phyloP scores from a whole-genome alignment of 1,140 invertebrate genomes.

The Bombyx mandarina region DNA sequence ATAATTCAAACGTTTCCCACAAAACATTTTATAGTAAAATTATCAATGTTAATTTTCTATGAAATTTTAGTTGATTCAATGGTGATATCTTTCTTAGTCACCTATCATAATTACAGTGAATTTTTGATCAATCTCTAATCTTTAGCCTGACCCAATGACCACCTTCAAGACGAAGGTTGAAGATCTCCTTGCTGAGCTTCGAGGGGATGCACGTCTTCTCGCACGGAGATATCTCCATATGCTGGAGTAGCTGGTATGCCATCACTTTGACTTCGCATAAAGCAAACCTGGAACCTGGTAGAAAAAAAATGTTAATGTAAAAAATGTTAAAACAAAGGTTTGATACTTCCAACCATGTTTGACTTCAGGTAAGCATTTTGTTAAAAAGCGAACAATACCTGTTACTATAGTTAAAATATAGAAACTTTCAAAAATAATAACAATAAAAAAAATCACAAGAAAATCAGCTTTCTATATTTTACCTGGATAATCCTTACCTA shows the following conservation, averaged over 20 bases:
- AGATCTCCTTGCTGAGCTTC: constrained; percentile 28
- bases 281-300: constrained; percentile 63
- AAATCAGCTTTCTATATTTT: not conserved
- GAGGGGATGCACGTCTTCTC: constrained; percentile 42
- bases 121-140: constrained; percentile 9
- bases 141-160: constrained; percentile 48
- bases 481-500: constrained; percentile 50
- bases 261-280: constrained; percentile 60
- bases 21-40: too few species aligned
- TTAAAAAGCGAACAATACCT: too few species aligned
- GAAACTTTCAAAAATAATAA: too few species aligned
- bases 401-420: too few species aligned
- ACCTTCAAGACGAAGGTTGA: constrained; percentile 40
- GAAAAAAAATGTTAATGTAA: not conserved
- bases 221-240: constrained; percentile 43
- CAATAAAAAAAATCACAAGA: not conserved
- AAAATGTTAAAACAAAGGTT: too few species aligned
- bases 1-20: too few species aligned
- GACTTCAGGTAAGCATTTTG: too few species aligned
- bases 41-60: too few species aligned
- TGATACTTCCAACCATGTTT: too few species aligned
- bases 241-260: constrained; percentile 41
- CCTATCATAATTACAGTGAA: too few species aligned
- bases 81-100: too few species aligned
- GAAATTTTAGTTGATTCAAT: too few species aligned